Base-by-base conservation (phyloP, 1,140 invertebrate species). In the Drosophila serrata region DNA sequence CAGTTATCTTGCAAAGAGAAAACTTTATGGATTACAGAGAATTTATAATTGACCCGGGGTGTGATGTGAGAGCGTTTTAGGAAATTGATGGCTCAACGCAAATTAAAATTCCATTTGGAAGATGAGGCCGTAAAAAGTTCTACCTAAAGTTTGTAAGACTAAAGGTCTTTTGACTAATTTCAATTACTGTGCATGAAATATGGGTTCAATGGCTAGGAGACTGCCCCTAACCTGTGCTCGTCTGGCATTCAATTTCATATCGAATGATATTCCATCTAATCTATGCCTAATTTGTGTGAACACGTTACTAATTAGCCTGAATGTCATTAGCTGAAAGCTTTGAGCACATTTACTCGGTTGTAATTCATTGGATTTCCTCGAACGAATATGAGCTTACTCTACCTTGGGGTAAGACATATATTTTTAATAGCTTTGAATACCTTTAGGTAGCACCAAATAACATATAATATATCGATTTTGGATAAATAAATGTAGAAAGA, bases 251-350 rank as follows among this genome's bases (percentile, higher is more conserved):
- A 55, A 58, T 51, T 79, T 56, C 61, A 69, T 79, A 79, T 56
- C 60, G 51, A 51, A 42, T 45, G 24, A 19, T 39, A 49, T 58
- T 58, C 43, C 59, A 75, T 67, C 49, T 79, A 82, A 82, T 84
- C 76, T 65, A 63, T 70, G 74, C 37, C 63, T 62, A 78, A 86
- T 85, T 81, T 53, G 48, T 55, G 57, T 46, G 63, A 86, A 82
- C 81, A 81, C 64, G 42, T 65, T 56, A 43, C 63, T 86, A 85
- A 86, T 85, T 86, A 87, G 79, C 19, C 15, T 35, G 63, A 64
- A 64, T 82, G 81, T 60, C 56, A 78, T 63, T 82, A 64, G 49
- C 27, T 22, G 51, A 65, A 51, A 57, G 70, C 73, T 65, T 75
- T 49, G 65, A 70, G n/a, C 51, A 39, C 51, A 72, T 48, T 81